These are phyloP conservation scores for Phylloscopus whistleri DNA, from an alignment of 2,113 vertebrate species.

Conservation along the genomic window DNA sequence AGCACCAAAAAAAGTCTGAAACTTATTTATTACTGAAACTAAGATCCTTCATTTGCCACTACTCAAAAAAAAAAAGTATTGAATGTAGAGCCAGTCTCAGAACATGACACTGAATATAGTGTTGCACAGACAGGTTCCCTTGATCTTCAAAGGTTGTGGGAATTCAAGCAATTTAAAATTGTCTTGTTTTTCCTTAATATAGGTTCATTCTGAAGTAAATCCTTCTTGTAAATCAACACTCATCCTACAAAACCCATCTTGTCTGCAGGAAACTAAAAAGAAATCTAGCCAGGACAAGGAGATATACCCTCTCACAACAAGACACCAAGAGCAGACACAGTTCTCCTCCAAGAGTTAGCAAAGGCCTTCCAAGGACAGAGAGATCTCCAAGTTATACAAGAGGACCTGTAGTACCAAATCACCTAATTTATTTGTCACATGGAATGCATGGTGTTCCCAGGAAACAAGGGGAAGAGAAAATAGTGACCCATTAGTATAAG, in stretches of 20 bases:
- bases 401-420: background rate
- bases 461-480: background rate
- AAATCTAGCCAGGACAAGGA: background rate
- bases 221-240: background rate
- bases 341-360: background rate
- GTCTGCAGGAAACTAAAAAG: background rate
- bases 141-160: background rate
- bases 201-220: background rate
- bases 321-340: background rate
- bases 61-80: background rate
- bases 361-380: background rate
- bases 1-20: background rate
- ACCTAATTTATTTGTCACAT: background rate
- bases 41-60: background rate
- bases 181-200: background rate
- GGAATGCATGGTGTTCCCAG: background rate
- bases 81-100: background rate
- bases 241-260: background rate
- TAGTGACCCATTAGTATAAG: background rate
- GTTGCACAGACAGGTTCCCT: background rate
- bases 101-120: background rate
- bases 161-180: background rate
- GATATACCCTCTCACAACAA: background rate
- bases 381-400: background rate
- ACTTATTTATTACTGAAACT: background rate